Evolutionary conservation across 2,113 vertebrate species (phyloP).

Genomic region (Neotoma lepida): DNA sequence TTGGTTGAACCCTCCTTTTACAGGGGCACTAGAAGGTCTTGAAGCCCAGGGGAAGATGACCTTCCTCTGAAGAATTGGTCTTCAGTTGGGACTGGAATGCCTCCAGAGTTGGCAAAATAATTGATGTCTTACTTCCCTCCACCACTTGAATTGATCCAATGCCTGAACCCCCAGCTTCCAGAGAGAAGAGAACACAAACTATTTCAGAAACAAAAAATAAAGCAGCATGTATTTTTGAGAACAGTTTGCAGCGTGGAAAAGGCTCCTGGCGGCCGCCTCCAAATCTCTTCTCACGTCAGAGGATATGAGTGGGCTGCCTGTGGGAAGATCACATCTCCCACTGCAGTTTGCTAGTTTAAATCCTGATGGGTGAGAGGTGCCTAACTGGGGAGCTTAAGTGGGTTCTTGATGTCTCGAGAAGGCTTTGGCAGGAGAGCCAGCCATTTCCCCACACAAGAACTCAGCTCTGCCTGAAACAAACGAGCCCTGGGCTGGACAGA

Average conservation of each 20-base stretch:
- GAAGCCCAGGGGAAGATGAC: not conserved
- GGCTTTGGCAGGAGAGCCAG: not conserved
- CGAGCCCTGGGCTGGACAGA: not conserved
- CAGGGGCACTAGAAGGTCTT: not conserved
- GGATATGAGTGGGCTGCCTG: slow-evolving; percentile 55
- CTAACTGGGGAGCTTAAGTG: fast-evolving
- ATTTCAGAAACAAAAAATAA: not conserved
- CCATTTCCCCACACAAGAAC: not conserved
- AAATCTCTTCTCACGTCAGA: slow-evolving; percentile 65
- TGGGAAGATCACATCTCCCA: not conserved
- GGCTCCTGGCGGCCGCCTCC: slow-evolving; percentile 63
- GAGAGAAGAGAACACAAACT: slow-evolving; percentile 37
- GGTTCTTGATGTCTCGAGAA: not conserved
- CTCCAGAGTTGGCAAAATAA: slow-evolving; percentile 31
- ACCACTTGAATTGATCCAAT: not conserved
- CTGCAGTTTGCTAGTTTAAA: slow-evolving; percentile 12
- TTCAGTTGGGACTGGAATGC: not conserved
- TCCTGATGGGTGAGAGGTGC: not conserved
- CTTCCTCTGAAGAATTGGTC: not conserved
- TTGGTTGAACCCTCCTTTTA: not conserved
- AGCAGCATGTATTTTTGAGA: slow-evolving; percentile 57
- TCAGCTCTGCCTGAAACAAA: not conserved
- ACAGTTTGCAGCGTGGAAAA: slow-evolving; percentile 36
- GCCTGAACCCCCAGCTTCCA: slow-evolving; percentile 59
- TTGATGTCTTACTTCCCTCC: slow-evolving; percentile 52